Percentiles rank a stretch among this genome's conserved stretches.
These are phyloP conservation scores for Microplitis manilae DNA, from an alignment of 2,888 invertebrate genomes.

Conservation along the genomic window DNA sequence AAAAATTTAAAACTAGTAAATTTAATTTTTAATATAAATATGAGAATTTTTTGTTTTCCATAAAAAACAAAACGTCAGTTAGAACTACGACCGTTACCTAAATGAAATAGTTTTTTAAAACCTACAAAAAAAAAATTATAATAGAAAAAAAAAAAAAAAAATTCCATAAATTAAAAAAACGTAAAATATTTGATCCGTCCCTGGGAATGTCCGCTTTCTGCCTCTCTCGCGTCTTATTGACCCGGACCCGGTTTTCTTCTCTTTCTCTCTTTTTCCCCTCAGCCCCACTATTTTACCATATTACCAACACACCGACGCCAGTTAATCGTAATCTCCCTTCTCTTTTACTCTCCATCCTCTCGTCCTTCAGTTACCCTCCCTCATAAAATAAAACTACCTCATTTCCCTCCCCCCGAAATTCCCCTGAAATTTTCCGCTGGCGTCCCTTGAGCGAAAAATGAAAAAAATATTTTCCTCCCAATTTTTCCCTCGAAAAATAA, in stretches of 20 bases:
- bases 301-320: background rate
- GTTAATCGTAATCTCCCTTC: constrained; percentile 11
- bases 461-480: too few relatives aligned
- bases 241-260: constrained; percentile 70
- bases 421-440: background rate
- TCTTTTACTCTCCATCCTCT: constrained; percentile 28
- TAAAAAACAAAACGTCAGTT: too few relatives aligned
- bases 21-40: too few relatives aligned
- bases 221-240: constrained; percentile 70
- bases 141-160: too few relatives aligned
- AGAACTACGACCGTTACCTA: too few relatives aligned
- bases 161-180: background rate
- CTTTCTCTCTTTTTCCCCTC: constrained; percentile 56
- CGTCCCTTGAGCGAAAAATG: background rate
- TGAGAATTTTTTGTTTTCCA: too few relatives aligned
- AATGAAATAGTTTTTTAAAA: too few relatives aligned
- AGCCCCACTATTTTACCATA: constrained; percentile 13
- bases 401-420: background rate
- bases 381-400: constrained; percentile 19
- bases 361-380: constrained; percentile 24
- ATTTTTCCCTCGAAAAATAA: too few relatives aligned
- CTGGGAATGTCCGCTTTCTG: constrained; percentile 69
- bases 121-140: too few relatives aligned
- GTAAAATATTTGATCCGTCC: constrained; percentile 52
- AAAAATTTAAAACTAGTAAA: too few relatives aligned